A percentile compares a stretch with the other conserved stretches of the same genome.
Conservation (phyloP, 2,797 vertebrate species). For the Alectoris magna region DNA sequence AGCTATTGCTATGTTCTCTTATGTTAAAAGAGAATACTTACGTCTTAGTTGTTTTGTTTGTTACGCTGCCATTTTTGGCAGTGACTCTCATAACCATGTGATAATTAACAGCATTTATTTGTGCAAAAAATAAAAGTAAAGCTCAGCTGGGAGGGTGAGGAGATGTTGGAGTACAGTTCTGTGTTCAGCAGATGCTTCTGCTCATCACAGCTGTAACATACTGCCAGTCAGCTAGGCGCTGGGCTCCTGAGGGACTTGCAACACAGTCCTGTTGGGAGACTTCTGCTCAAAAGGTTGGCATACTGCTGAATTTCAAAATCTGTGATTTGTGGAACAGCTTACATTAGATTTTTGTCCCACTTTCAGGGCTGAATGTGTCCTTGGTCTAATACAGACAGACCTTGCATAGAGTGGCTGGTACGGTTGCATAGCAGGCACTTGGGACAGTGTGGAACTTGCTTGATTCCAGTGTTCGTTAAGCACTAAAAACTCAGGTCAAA, state of each 20-base stretch:
- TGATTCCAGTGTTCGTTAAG: neutral
- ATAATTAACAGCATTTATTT: neutral
- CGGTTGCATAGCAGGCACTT: neutral
- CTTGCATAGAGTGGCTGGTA: neutral
- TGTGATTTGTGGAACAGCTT: neutral
- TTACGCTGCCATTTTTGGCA: neutral
- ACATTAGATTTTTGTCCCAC: fast-evolving
- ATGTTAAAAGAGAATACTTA: neutral
- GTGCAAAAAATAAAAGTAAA: neutral
- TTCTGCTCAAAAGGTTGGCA: neutral
- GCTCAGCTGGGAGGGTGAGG: neutral
- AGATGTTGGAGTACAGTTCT: neutral
- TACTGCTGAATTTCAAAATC: neutral
- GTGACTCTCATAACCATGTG: neutral
- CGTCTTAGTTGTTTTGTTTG: neutral
- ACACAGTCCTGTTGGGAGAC: neutral
- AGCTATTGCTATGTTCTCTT: neutral
- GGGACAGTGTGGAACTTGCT: neutral
- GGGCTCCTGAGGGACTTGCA: neutral
- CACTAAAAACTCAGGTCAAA: neutral
- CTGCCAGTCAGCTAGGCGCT: neutral
- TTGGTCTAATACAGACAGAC: neutral
- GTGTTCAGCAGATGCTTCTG: neutral
- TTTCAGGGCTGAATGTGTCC: neutral
- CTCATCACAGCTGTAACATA: neutral